Evolutionary conservation across 2,113 vertebrate genomes (phyloP).

Genomic region (Paralichthys olivaceus): DNA sequence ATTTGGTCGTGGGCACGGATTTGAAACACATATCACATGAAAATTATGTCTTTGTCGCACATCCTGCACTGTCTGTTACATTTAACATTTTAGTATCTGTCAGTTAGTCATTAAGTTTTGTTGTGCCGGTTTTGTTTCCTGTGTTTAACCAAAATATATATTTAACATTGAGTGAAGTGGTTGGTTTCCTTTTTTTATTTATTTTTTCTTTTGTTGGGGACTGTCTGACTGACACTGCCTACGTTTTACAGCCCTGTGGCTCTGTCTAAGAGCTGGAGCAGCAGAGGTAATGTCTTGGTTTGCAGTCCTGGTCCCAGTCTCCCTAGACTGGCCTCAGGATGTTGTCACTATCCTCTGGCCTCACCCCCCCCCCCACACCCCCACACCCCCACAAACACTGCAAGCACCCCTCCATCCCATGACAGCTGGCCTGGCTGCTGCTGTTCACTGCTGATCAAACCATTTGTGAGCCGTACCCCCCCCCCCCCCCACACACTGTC

Average conservation of each 20-base stretch:
- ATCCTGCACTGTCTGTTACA: slow-evolving; percentile 46
- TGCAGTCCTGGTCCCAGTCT: slow-evolving; percentile 67
- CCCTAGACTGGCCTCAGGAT: slow-evolving; percentile 70
- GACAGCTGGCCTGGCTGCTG: slow-evolving; percentile 73
- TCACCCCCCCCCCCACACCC: slow-evolving; percentile 15
- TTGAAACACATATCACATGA: neutral
- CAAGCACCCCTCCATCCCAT: slow-evolving; percentile 36
- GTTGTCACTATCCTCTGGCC: slow-evolving; percentile 70
- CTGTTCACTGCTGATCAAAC: slow-evolving; percentile 68
- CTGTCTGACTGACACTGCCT: slow-evolving; percentile 72
- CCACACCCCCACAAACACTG: slow-evolving; percentile 33
- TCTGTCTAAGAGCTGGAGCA: slow-evolving; percentile 77
- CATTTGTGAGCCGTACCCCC: slow-evolving; percentile 45
- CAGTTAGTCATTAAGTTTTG: slow-evolving; percentile 51
- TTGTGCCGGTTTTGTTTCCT: slow-evolving; percentile 56
- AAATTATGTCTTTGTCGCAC: slow-evolving; percentile 43
- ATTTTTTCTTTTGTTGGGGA: slow-evolving; percentile 39
- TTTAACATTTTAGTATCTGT: slow-evolving; percentile 65
- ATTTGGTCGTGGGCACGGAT: neutral
- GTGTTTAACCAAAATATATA: slow-evolving; percentile 49
- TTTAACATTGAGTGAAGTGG: slow-evolving; percentile 34
- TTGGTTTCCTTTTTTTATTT: slow-evolving; percentile 39
- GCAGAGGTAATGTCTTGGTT: slow-evolving; percentile 79
- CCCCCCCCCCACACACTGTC: slow-evolving; percentile 21
- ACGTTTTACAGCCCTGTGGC: slow-evolving; percentile 80